Percentiles rank a stretch among this genome's conserved stretches.
These are phyloP conservation scores for Chironomus striatipennis DNA, from an alignment of 1,140 invertebrate genomes.

Conservation along the genomic window DNA sequence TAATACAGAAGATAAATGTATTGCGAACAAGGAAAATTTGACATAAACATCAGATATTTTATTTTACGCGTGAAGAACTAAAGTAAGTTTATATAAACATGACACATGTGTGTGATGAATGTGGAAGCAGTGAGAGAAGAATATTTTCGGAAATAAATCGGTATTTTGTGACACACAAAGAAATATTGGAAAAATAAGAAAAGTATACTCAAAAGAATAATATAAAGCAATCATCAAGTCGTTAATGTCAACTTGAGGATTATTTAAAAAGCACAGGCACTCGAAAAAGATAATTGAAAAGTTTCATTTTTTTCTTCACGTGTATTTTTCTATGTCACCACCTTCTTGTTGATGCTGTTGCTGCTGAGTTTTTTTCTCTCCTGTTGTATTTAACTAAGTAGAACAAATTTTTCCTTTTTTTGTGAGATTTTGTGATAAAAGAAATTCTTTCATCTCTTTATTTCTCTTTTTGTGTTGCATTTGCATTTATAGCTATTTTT, in stretches of 20 bases:
- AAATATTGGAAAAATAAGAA: no score
- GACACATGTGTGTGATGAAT: not conserved
- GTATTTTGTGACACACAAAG: no score
- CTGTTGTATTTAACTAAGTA: no score
- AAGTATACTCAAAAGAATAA: not conserved
- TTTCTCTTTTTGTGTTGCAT: no score
- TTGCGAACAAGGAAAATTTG: slow-evolving; percentile 2
- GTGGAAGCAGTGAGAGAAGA: no score
- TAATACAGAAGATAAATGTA: not conserved
- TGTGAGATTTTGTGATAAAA: no score
- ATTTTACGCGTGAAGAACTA: not conserved
- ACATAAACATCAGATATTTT: slow-evolving; percentile 1
- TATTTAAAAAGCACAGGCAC: not conserved
- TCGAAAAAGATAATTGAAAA: slow-evolving; percentile 13
- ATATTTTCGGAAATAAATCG: no score
- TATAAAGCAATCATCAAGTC: not conserved
- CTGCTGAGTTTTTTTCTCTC: no score
- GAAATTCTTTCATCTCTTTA: no score
- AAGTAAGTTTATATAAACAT: slow-evolving; percentile 9
- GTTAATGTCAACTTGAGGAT: slow-evolving; percentile 2
- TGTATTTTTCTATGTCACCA: not conserved
- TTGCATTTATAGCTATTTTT: no score
- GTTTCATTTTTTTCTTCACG: not conserved
- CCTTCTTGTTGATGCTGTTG: not conserved
- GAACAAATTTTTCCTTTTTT: no score